These are phyloP conservation scores for Artibeus lituratus DNA, from an alignment of 2,797 vertebrate species.

Conservation along the genomic window DNA sequence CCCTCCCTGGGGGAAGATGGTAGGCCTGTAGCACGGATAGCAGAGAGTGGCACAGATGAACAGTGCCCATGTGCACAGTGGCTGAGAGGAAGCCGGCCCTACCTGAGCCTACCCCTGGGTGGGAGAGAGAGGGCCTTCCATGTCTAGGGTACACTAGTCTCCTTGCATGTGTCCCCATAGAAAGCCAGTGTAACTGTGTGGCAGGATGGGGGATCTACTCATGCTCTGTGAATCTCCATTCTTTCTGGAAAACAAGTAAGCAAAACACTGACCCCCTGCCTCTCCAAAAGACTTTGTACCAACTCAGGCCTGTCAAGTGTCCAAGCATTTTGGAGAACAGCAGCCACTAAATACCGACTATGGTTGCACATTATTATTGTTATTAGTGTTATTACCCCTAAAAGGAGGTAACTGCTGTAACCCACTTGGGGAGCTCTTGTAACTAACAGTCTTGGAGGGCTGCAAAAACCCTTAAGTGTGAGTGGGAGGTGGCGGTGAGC, in stretches of 20 bases:
- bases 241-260: neutral
- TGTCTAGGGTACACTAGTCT: neutral
- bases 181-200: neutral
- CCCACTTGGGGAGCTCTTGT: neutral
- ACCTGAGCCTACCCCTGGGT: neutral
- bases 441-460: neutral
- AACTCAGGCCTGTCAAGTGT: neutral
- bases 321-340: neutral
- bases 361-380: neutral
- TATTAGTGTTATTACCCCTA: neutral
- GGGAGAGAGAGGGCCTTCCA: neutral
- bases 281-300: neutral
- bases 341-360: neutral
- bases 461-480: neutral
- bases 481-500: neutral
- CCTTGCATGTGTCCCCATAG: neutral
- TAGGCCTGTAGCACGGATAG: no score
- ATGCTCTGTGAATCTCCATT: neutral
- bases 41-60: neutral
- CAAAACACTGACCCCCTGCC: neutral
- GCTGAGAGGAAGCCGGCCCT: neutral
- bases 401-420: neutral
- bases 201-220: no score
- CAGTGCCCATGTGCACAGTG: accelerated
- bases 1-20: neutral